A percentile compares a stretch with the other conserved stretches of the same genome.
Evolutionary conservation across 2,113 vertebrate species (phyloP).

Genomic region (Gallinago jamesoni): DNA sequence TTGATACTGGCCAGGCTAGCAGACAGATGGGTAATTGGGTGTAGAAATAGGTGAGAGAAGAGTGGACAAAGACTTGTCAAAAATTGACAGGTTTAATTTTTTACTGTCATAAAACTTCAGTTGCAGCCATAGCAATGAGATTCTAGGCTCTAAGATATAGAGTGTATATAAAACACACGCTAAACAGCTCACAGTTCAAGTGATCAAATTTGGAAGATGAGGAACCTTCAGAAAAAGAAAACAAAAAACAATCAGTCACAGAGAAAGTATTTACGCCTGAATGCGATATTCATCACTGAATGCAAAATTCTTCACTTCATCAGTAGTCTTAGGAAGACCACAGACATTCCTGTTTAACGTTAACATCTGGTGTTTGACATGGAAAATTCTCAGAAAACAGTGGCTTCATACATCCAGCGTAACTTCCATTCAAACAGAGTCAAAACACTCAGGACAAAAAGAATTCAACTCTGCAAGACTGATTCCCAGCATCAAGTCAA

Average conservation of each 20-base stretch:
- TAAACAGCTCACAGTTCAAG: slow-evolving; percentile 7
- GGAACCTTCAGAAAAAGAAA: slow-evolving; percentile 2
- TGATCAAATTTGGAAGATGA: slow-evolving; percentile 12
- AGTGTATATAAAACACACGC: background rate
- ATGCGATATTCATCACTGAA: slow-evolving; percentile 45
- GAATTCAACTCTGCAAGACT: background rate
- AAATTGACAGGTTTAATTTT: background rate
- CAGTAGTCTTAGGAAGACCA: slow-evolving; percentile 38
- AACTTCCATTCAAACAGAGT: slow-evolving; percentile 66
- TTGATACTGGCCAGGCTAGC: background rate
- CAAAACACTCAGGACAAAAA: slow-evolving; percentile 29
- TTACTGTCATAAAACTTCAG: background rate
- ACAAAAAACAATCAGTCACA: background rate
- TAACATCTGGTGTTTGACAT: slow-evolving; percentile 64
- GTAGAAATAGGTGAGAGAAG: background rate
- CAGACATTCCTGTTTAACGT: slow-evolving; percentile 62
- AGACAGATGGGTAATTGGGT: fast-evolving
- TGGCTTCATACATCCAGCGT: slow-evolving; percentile 54
- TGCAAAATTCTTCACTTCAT: slow-evolving; percentile 59
- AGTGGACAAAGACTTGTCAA: background rate
- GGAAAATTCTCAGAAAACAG: slow-evolving; percentile 72
- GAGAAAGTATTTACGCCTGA: slow-evolving; percentile 40
- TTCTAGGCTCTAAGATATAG: background rate
- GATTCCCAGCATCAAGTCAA: background rate
- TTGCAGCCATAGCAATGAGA: background rate